These are phyloP conservation scores for Chirona hameri DNA, from an alignment of 2,888 invertebrate genomes.

Conservation along the genomic window DNA sequence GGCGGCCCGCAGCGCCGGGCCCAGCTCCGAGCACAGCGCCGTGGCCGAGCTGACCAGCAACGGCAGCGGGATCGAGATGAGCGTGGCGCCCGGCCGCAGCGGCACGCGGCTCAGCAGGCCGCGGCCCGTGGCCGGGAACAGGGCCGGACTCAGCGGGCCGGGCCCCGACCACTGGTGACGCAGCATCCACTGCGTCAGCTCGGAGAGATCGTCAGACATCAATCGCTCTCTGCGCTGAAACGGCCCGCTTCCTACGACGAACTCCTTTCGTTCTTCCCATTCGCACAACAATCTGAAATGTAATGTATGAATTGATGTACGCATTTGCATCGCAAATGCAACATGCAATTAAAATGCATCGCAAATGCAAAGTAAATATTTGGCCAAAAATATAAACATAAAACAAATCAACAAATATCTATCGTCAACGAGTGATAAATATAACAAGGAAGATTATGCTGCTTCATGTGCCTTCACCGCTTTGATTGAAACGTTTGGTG, in stretches of 20 bases:
- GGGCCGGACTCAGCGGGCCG: constrained; percentile 53
- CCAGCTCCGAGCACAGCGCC: constrained; percentile 31
- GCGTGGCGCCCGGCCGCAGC: constrained; percentile 57
- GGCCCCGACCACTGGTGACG: neutral
- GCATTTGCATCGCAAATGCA: too few relatives aligned
- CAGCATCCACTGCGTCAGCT: constrained; percentile 35
- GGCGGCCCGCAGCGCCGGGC: constrained; percentile 37
- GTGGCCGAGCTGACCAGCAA: constrained; percentile 49
- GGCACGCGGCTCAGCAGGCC: constrained; percentile 63
- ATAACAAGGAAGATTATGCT: too few relatives aligned
- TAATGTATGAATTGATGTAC: too few relatives aligned
- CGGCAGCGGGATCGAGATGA: constrained; percentile 54
- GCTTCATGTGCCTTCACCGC: too few relatives aligned
- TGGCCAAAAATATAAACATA: too few relatives aligned
- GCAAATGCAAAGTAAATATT: too few relatives aligned
- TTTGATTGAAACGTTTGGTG: too few relatives aligned
- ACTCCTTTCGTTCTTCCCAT: neutral
- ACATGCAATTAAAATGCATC: too few relatives aligned
- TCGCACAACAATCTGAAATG: neutral
- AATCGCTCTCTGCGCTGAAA: neutral
- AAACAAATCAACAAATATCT: too few relatives aligned
- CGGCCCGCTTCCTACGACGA: neutral
- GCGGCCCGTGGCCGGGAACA: constrained; percentile 66
- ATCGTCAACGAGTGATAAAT: too few relatives aligned
- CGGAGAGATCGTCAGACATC: constrained; percentile 29